phyloP scores from a whole-genome alignment of 2,797 vertebrate species.

The Epinephelus awoara region DNA sequence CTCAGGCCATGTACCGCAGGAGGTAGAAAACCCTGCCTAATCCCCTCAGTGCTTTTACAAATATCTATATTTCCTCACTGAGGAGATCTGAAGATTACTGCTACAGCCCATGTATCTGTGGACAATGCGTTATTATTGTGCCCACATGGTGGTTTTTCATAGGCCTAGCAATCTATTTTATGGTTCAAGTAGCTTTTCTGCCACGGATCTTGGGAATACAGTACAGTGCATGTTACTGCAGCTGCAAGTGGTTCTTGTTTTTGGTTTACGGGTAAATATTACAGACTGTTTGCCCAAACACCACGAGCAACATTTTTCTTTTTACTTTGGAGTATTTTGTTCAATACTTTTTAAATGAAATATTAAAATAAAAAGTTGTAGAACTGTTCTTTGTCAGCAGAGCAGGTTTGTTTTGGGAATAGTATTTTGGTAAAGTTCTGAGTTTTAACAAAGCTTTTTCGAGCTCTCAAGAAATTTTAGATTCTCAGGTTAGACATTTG shows the following conservation, averaged over 20 bases:
- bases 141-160: conserved; percentile 67
- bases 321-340: not conserved
- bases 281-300: conserved; percentile 14
- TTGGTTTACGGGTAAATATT: conserved; percentile 18
- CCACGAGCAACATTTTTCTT: not conserved
- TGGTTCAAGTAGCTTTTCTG: conserved; percentile 56
- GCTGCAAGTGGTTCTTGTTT: conserved; percentile 21
- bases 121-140: conserved; percentile 77
- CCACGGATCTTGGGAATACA: conserved; percentile 42
- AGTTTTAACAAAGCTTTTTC: not conserved
- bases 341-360: not conserved
- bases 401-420: not conserved
- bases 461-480: not conserved
- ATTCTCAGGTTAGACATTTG: conserved; percentile 12
- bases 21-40: conserved; percentile 85
- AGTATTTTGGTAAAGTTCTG: conserved; percentile 7
- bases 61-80: conserved; percentile 81
- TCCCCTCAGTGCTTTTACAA: conserved; percentile 81
- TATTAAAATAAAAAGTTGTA: not conserved
- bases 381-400: not conserved
- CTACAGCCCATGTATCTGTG: conserved; percentile 62
- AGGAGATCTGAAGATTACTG: conserved; percentile 75
- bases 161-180: conserved; percentile 66
- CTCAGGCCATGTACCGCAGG: conserved; percentile 74
- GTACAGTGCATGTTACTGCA: conserved; percentile 16